These are phyloP conservation scores for Polyergus mexicanus DNA, from an alignment of 1,140 invertebrate species.

Conservation along the genomic window DNA sequence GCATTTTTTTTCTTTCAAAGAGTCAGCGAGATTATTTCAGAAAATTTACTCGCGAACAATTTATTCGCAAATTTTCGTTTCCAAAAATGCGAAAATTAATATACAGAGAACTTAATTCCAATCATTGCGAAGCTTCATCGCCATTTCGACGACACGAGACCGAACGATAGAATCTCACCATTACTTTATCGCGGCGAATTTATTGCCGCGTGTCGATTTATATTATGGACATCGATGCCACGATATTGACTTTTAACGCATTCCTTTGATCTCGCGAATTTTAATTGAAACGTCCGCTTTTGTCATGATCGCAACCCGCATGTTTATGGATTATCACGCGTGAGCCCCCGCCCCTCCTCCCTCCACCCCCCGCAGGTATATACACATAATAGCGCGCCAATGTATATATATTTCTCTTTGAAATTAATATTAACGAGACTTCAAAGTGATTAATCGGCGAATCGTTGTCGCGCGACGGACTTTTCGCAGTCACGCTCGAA, in stretches of 20 bases:
- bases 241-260: slow-evolving; percentile 32
- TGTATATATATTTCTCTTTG: slow-evolving; percentile 42
- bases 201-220: background rate
- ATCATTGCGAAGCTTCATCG: slow-evolving; percentile 1
- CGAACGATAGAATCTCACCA: background rate
- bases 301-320: slow-evolving; percentile 31
- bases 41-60: background rate
- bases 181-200: background rate
- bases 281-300: slow-evolving; percentile 32
- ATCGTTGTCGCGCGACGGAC: slow-evolving; percentile 38
- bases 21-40: background rate
- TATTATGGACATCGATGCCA: background rate
- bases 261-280: background rate
- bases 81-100: background rate
- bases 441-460: slow-evolving; percentile 54
- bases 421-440: slow-evolving; percentile 57
- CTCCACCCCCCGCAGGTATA: background rate
- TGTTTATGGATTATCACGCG: slow-evolving; percentile 38
- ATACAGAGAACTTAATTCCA: background rate
- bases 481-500: background rate
- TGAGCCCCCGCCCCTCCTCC: background rate
- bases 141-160: background rate
- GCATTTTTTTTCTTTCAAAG: background rate
- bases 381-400: slow-evolving; percentile 11
- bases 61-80: background rate